These are phyloP conservation scores for Coenobita brevimanus DNA, from an alignment of 1,140 invertebrate species.

Conservation along the genomic window DNA sequence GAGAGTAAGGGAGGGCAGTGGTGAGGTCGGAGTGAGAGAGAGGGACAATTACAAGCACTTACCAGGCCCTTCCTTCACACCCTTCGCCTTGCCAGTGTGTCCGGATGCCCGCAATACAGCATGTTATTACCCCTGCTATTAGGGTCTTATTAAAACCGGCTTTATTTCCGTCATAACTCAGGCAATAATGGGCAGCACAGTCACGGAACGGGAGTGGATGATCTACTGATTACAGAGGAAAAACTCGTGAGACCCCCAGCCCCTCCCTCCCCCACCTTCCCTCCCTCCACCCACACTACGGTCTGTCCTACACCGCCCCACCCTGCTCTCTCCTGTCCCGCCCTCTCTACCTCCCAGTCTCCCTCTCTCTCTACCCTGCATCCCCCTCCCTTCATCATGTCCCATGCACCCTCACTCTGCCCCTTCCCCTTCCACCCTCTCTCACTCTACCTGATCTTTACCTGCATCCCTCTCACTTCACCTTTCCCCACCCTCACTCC, in stretches of 20 bases:
- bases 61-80: not conserved
- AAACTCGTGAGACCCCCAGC: too few species aligned
- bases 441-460: conserved; percentile 4
- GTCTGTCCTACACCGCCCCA: too few species aligned
- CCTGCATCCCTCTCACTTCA: not conserved
- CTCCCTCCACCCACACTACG: too few species aligned
- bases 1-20: too few species aligned
- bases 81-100: not conserved
- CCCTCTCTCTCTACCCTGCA: conserved; percentile 13
- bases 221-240: conserved; percentile 35
- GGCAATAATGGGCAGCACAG: conserved; percentile 32
- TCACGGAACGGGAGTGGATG: conserved; percentile 39
- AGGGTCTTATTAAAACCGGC: conserved; percentile 44
- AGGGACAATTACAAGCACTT: not conserved
- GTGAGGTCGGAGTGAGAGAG: too few species aligned
- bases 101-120: conserved; percentile 24
- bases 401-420: conserved; percentile 28
- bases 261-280: too few species aligned
- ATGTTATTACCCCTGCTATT: conserved; percentile 44
- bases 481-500: too few species aligned
- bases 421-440: not conserved
- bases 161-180: conserved; percentile 56
- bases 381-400: conserved; percentile 41
- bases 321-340: not conserved
- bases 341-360: not conserved